phyloP scores from a whole-genome alignment of 2,888 invertebrate genomes.

The Eupithecia subfuscata region DNA sequence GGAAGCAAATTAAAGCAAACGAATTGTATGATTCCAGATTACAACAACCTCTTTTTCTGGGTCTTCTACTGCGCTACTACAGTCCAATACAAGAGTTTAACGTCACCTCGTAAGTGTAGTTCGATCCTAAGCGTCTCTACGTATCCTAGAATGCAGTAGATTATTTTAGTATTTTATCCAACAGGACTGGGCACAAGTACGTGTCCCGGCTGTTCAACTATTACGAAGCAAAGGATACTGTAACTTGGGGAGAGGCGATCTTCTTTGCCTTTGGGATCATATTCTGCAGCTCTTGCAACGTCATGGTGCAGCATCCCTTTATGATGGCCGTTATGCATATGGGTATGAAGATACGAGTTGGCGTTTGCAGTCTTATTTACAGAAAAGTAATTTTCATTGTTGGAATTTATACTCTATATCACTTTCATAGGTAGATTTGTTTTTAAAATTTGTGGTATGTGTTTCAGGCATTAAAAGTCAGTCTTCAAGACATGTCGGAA shows the following conservation, averaged over 20 bases:
- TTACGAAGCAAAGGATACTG: slow-evolving; percentile 78
- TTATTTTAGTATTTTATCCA: background rate
- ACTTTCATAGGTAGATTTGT: background rate
- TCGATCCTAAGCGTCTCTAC: background rate
- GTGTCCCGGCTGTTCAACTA: slow-evolving; percentile 85
- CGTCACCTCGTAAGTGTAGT: slow-evolving; percentile 61
- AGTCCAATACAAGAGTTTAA: slow-evolving; percentile 65
- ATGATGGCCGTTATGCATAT: slow-evolving; percentile 89
- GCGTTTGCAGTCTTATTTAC: slow-evolving; percentile 92
- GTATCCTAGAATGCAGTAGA: background rate
- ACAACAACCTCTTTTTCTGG: slow-evolving; percentile 86
- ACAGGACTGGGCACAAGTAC: slow-evolving; percentile 74
- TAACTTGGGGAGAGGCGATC: slow-evolving; percentile 85
- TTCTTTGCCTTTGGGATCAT: slow-evolving; percentile 87
- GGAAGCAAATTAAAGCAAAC: background rate
- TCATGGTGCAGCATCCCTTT: slow-evolving; percentile 88
- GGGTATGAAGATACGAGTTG: slow-evolving; percentile 92
- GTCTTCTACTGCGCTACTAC: slow-evolving; percentile 84
- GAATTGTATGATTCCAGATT: slow-evolving; percentile 71
- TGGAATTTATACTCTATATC: background rate
- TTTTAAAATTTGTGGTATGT: background rate
- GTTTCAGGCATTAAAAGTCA: slow-evolving; percentile 74
- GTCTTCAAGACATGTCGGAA: slow-evolving; percentile 73
- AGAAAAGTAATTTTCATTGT: slow-evolving; percentile 86
- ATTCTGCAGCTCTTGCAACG: slow-evolving; percentile 84